Percentiles rank a stretch among this genome's conserved stretches.
These are phyloP conservation scores for Fratercula arctica DNA, from an alignment of 2,797 vertebrate species.

Conservation along the genomic window DNA sequence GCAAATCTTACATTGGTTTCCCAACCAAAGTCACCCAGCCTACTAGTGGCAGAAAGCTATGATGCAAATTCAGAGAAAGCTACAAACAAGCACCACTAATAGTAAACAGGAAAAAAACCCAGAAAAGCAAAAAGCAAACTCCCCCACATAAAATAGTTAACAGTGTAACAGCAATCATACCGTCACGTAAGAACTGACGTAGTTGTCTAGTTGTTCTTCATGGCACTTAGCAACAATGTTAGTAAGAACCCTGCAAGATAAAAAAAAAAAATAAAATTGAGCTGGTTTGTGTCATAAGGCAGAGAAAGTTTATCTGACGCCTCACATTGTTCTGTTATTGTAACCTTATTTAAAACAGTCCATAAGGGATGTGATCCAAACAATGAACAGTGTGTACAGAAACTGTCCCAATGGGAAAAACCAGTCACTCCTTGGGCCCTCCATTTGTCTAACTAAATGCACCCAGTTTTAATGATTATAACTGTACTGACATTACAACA, in stretches of 20 bases:
- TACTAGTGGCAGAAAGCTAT: background rate
- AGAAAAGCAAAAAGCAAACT: background rate
- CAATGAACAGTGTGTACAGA: background rate
- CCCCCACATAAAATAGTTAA: background rate
- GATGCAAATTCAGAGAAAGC: background rate
- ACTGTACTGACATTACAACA: background rate
- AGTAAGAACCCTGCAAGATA: slow-evolving; percentile 87
- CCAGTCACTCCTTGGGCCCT: background rate
- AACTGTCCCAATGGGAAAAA: background rate
- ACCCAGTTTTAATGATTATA: background rate
- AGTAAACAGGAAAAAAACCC: background rate
- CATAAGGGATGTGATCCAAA: background rate
- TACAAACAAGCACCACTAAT: background rate
- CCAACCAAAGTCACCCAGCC: background rate
- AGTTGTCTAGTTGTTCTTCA: slow-evolving; percentile 91
- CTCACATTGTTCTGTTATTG: background rate
- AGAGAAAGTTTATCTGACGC: background rate
- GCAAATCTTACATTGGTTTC: background rate
- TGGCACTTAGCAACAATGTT: slow-evolving; percentile 94
- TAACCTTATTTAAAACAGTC: background rate
- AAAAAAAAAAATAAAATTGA: background rate
- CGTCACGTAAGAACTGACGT: slow-evolving; percentile 92
- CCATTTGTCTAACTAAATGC: background rate
- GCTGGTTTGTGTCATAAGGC: background rate
- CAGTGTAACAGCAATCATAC: slow-evolving; percentile 59